These are phyloP conservation scores for Chymomyza amoena DNA, from an alignment of 2,888 invertebrate species.

Conservation along the genomic window DNA sequence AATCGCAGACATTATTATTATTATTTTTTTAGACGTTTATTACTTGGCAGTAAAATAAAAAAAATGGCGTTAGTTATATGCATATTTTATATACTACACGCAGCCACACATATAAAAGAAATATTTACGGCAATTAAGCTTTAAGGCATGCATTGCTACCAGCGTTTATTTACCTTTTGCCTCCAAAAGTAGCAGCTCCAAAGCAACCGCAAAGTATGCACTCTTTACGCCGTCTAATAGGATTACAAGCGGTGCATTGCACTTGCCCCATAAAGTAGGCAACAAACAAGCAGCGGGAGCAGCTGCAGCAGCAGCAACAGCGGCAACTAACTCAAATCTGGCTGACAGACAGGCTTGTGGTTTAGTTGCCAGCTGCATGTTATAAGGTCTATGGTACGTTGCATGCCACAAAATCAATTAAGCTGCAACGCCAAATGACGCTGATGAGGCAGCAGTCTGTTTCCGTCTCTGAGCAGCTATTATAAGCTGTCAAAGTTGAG, in stretches of 20 bases:
- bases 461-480: constrained; percentile 24
- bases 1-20: background rate
- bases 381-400: constrained; percentile 43
- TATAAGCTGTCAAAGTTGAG: constrained; percentile 53
- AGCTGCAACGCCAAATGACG: constrained; percentile 28
- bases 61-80: constrained; percentile 8
- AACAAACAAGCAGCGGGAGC: constrained; percentile 13
- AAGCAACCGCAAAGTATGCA: constrained; percentile 52
- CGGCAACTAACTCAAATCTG: constrained; percentile 44
- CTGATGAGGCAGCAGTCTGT: background rate
- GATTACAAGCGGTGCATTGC: constrained; percentile 47
- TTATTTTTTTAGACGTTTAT: constrained; percentile 27
- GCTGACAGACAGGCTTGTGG: constrained; percentile 50
- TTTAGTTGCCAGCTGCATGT: constrained; percentile 27
- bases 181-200: constrained; percentile 26
- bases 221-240: constrained; percentile 51
- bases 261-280: constrained; percentile 47
- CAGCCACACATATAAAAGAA: background rate
- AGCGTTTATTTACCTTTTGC: constrained; percentile 31
- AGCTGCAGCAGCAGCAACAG: constrained; percentile 13
- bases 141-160: constrained; percentile 27
- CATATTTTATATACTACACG: no score
- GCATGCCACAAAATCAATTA: constrained; percentile 69
- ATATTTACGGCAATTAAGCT: constrained; percentile 34
- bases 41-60: constrained; percentile 9